Evolutionary conservation across 2,113 vertebrate genomes (phyloP).

Genomic region (Engraulis encrasicolus): DNA sequence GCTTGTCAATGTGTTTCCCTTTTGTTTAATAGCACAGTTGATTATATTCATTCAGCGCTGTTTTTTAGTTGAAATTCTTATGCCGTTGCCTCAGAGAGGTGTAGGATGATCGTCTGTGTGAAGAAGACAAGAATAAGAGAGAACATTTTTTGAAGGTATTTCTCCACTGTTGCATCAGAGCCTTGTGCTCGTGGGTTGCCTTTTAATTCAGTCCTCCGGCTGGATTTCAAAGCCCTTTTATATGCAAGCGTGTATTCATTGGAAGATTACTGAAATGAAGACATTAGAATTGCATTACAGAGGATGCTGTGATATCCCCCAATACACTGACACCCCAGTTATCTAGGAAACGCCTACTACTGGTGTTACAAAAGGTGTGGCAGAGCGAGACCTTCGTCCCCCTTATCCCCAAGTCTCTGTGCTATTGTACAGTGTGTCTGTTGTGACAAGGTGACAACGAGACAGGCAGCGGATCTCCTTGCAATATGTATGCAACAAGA

Average conservation of each 20-base stretch:
- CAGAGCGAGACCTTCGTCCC: background rate
- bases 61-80: background rate
- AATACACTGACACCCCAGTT: background rate
- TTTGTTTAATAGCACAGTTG: too few species aligned
- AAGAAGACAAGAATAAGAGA: background rate
- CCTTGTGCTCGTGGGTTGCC: background rate
- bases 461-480: background rate
- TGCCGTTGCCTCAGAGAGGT: too few species aligned
- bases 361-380: conserved; percentile 22
- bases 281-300: background rate
- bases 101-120: background rate
- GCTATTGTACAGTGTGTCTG: background rate
- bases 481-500: background rate
- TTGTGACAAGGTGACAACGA: background rate
- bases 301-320: background rate
- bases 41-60: background rate
- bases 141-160: background rate
- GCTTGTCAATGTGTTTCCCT: background rate
- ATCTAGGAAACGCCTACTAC: background rate
- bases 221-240: too few species aligned
- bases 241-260: background rate
- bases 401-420: background rate
- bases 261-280: background rate
- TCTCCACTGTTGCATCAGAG: conserved; percentile 3
- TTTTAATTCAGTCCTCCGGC: background rate